phyloP scores from a whole-genome alignment of 2,888 invertebrate genomes.

The Opisthograptis luteolata region DNA sequence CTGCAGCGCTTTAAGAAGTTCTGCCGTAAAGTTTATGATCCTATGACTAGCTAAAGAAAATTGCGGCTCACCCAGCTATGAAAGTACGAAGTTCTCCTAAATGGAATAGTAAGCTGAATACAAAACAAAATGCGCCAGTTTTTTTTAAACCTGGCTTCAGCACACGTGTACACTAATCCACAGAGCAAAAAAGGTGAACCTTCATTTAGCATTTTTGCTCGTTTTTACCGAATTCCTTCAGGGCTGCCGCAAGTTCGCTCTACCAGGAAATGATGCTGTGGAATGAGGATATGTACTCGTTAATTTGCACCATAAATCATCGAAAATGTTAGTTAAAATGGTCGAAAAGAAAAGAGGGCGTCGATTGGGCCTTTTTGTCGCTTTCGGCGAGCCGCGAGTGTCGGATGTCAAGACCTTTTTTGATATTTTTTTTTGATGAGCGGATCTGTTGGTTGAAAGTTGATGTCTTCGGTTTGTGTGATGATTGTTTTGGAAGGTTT shows the following conservation, averaged over 20 bases:
- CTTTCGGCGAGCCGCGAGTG: conserved; percentile 50
- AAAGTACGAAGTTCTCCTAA: too few relatives aligned
- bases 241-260: conserved; percentile 70
- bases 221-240: conserved; percentile 63
- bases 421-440: conserved; percentile 48
- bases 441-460: conserved; percentile 27
- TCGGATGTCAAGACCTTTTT: conserved; percentile 66
- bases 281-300: conserved; percentile 84
- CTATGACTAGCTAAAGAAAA: too few relatives aligned
- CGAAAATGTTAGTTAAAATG: conserved; percentile 68
- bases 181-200: conserved; percentile 37
- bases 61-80: too few relatives aligned
- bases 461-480: conserved; percentile 16
- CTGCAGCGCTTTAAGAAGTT: too few relatives aligned
- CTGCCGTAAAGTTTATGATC: too few relatives aligned
- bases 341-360: conserved; percentile 58
- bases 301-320: conserved; percentile 84
- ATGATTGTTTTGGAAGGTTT: neutral
- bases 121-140: conserved; percentile 7
- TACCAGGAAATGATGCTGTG: conserved; percentile 82
- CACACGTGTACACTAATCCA: conserved; percentile 19
- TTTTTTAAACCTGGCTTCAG: neutral
- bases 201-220: conserved; percentile 58
- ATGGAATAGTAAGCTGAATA: neutral
- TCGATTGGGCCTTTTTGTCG: conserved; percentile 69